Base-by-base conservation (phyloP, 2,888 invertebrate genomes). In the Neelides folsomi region DNA sequence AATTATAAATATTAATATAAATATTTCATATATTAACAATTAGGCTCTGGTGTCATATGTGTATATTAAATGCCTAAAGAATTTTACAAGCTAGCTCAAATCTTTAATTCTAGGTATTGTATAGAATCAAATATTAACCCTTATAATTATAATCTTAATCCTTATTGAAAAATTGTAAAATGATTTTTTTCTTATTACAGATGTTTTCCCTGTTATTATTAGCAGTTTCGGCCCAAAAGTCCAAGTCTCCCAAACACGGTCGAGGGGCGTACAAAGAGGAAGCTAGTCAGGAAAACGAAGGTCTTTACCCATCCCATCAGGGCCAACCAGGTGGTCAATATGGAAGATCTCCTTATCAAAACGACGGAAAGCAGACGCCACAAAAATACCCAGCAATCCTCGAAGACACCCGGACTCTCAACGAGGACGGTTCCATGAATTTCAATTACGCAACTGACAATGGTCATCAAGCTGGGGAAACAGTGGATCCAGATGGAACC, bases 371-470 rank as follows among this genome's bases (percentile, higher is more conserved):
- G 13, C 39, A 39, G 39, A 3, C 4, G 16, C 4, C 8, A 3
- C 16, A 39, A 3, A 41, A 34, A 16, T 63, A 60, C 50, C 57
- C 62, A 8, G 56, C 53, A 13, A 49, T 80, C 34, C 57, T 80
- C 38, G 76, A 76, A 43, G 80, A 80, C 70, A 79, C 78, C 58
- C 79, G 80, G 65, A 77, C 79, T 0, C 67, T 80, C 10, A 75
- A 77, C 46, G 76, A 79, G 60, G 81, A 81, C 63, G 81, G 81
- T 1, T 76, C 76, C 3, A 81, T 82, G 69, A 79, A 79, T 51
- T 81, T 77, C 64, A 76, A 79, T 48, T 82, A 80, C 66, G 77
- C 80, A 1, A 79, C 81, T 0, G 81, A 82, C 69, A 81, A 81
- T 64, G 81, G 81, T 0, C 69, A 80, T 5, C 77, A 79, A 1